These are phyloP conservation scores for Sitophilus oryzae DNA, from an alignment of 1,140 invertebrate species.

Conservation along the genomic window DNA sequence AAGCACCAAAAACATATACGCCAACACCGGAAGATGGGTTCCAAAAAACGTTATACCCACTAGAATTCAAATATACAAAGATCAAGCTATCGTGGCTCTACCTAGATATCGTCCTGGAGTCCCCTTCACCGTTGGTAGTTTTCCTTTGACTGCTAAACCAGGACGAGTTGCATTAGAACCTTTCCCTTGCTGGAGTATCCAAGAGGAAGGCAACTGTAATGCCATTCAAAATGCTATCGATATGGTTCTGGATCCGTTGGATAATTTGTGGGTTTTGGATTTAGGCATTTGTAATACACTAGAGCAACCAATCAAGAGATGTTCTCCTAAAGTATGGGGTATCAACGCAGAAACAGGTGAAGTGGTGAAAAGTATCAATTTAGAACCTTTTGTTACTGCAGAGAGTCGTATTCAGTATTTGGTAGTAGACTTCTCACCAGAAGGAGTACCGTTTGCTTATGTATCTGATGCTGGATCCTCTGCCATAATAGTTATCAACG, in stretches of 20 bases:
- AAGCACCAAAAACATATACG: constrained; percentile 54
- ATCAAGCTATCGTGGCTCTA: constrained; percentile 52
- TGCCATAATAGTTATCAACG: constrained; percentile 55
- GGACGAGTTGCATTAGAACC: constrained; percentile 48
- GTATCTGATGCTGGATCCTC: constrained; percentile 54
- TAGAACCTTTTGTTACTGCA: constrained; percentile 48
- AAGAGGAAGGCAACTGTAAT: constrained; percentile 57
- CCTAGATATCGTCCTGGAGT: constrained; percentile 53
- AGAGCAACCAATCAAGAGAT: constrained; percentile 55
- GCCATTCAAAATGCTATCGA: constrained; percentile 58
- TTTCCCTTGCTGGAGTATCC: constrained; percentile 57
- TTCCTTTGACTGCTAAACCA: constrained; percentile 45
- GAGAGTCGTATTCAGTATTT: constrained; percentile 59
- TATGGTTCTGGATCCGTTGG: constrained; percentile 51
- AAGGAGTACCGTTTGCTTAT: constrained; percentile 48
- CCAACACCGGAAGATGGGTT: constrained; percentile 50
- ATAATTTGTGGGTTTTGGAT: constrained; percentile 64
- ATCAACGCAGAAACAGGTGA: constrained; percentile 54
- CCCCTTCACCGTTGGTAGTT: constrained; percentile 55
- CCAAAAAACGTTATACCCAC: constrained; percentile 55
- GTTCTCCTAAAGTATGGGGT: constrained; percentile 61
- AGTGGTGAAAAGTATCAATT: constrained; percentile 54
- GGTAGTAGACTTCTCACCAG: constrained; percentile 50
- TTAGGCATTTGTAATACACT: constrained; percentile 60
- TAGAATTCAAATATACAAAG: constrained; percentile 53